A percentile compares a stretch with the other conserved stretches of the same genome.
Conservation (phyloP, 2,113 vertebrate species). For the Acinonyx jubatus region DNA sequence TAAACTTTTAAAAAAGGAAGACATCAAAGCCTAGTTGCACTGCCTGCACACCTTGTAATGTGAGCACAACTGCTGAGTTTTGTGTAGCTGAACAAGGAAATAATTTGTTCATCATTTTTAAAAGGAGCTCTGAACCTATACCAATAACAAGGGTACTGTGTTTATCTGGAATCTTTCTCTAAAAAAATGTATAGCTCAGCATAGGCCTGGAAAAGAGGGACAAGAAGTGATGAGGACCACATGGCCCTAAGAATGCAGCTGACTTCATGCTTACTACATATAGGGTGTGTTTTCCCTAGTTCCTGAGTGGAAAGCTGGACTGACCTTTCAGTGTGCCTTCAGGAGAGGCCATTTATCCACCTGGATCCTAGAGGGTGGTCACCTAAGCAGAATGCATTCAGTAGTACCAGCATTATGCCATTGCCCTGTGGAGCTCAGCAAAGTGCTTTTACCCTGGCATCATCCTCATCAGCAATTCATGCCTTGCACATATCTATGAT, state of each 20-base stretch:
- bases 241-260: constrained; percentile 28
- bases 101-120: constrained; percentile 56
- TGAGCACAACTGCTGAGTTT: not conserved
- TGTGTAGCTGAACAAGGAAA: constrained; percentile 60
- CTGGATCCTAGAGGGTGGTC: not conserved
- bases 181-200: constrained; percentile 65
- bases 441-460: not conserved
- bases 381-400: not conserved
- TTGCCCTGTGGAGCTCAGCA: not conserved
- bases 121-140: constrained; percentile 50
- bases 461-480: not conserved
- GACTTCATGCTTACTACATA: not conserved
- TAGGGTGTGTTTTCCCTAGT: not conserved
- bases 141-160: constrained; percentile 68
- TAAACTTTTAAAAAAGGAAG: no score
- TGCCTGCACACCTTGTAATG: constrained; percentile 22
- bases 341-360: not conserved
- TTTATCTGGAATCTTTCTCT: constrained; percentile 70
- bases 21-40: constrained; percentile 56
- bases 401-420: not conserved
- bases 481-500: not conserved
- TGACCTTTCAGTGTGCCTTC: not conserved
- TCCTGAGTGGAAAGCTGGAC: not conserved
- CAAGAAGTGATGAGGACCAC: constrained; percentile 57
- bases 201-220: constrained; percentile 53